These are phyloP conservation scores for Xerus rutilus DNA, from an alignment of 2,797 vertebrate genomes.

Conservation along the genomic window DNA sequence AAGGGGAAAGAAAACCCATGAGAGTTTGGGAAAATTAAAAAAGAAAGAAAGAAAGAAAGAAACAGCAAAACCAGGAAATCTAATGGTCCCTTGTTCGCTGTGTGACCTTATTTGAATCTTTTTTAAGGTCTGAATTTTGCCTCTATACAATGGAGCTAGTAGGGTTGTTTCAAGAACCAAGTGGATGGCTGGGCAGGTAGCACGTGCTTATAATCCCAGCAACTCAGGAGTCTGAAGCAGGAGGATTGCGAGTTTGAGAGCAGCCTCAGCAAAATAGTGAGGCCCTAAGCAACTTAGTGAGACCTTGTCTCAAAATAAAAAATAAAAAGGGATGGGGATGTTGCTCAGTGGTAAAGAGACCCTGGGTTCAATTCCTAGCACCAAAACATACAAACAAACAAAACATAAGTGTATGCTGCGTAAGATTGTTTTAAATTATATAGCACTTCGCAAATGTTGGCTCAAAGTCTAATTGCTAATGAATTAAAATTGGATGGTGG, in stretches of 20 bases:
- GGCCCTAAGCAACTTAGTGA: too few species aligned
- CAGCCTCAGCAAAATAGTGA: too few species aligned
- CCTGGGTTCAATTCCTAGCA: too few species aligned
- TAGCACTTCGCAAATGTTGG: constrained; percentile 12
- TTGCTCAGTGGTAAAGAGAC: too few species aligned
- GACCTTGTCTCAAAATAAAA: too few species aligned
- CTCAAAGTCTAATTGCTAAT: constrained; percentile 3
- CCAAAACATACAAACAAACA: too few species aligned
- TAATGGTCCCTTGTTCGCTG: neutral
- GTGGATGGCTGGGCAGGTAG: neutral
- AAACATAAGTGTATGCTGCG: neutral
- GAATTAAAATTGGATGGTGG: constrained; percentile 12
- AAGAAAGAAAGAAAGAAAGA: neutral
- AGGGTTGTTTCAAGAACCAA: constrained; percentile 50
- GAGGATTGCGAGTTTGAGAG: too few species aligned
- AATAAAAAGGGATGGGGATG: too few species aligned
- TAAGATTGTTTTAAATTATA: constrained; percentile 16
- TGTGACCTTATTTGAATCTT: neutral
- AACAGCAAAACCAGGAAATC: neutral
- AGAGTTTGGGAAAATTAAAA: neutral
- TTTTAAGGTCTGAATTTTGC: neutral
- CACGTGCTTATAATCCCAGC: too few species aligned
- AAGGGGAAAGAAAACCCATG: fast-evolving
- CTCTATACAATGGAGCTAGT: neutral
- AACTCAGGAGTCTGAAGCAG: too few species aligned